A percentile compares a stretch with the other conserved stretches of the same genome.
Conservation (phyloP, 2,888 invertebrate genomes). For the Perithous albicinctus region DNA sequence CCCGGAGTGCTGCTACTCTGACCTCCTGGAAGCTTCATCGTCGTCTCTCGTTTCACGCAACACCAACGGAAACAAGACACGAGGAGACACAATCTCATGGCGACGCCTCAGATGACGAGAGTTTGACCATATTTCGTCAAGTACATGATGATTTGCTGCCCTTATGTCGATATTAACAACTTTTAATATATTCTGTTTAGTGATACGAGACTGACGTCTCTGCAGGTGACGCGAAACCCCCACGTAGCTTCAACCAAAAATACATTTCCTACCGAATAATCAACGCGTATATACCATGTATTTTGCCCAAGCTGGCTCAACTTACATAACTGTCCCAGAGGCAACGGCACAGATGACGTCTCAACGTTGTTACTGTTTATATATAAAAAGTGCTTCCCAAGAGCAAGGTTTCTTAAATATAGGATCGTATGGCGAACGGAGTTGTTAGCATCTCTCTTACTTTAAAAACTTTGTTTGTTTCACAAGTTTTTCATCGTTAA, state of each 20-base stretch:
- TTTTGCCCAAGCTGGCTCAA: neutral
- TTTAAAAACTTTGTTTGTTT: neutral
- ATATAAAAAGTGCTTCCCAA: slow-evolving; percentile 51
- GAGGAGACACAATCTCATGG: neutral
- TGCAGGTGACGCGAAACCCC: slow-evolving; percentile 22
- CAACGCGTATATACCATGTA: slow-evolving; percentile 12
- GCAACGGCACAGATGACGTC: neutral
- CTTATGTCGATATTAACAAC: neutral
- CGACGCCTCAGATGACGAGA: neutral
- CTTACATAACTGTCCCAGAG: slow-evolving; percentile 52
- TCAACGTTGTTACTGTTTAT: slow-evolving; percentile 33
- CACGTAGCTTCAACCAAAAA: slow-evolving; percentile 38
- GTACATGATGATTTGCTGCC: neutral
- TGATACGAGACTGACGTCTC: neutral
- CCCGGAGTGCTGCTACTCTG: slow-evolving; percentile 19
- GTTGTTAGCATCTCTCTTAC: neutral
- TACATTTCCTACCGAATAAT: slow-evolving; percentile 37
- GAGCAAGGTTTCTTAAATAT: slow-evolving; percentile 57
- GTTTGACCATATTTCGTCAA: neutral
- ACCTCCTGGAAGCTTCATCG: neutral
- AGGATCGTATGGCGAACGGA: neutral
- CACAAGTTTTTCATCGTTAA: too few relatives aligned
- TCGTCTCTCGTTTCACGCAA: slow-evolving; percentile 1
- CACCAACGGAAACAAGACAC: neutral
- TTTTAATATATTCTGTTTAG: neutral